Conservation (phyloP, 2,797 vertebrate species). For the Pitangus sulphuratus region DNA sequence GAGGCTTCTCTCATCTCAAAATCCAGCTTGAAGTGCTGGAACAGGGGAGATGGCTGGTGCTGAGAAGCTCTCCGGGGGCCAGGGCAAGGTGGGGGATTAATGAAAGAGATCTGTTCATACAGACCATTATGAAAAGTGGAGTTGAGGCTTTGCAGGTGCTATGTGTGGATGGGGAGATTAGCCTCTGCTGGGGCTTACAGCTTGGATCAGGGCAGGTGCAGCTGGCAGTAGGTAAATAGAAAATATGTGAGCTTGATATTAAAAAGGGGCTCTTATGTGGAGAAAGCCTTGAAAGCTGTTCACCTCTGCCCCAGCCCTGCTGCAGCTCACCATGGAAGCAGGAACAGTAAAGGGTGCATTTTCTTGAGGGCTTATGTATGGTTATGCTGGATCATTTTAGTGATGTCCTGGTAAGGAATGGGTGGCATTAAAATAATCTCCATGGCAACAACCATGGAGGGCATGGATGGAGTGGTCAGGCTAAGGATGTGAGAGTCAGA, state of each 20-base stretch:
- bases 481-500: neutral
- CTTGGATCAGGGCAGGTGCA: conserved; percentile 43
- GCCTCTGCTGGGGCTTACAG: neutral
- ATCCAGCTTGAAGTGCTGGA: conserved; percentile 18
- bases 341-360: neutral
- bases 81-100: conserved; percentile 34
- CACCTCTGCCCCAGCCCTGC: neutral
- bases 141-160: conserved; percentile 42
- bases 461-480: neutral
- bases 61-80: neutral
- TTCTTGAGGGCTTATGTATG: neutral
- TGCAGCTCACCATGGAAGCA: neutral
- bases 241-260: conserved; percentile 52
- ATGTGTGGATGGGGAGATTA: conserved; percentile 37
- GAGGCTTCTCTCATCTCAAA: conserved; percentile 38
- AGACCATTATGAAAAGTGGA: conserved; percentile 53
- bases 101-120: conserved; percentile 53
- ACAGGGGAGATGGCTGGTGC: neutral
- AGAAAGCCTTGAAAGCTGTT: neutral
- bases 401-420: neutral
- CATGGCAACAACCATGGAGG: neutral
- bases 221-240: conserved; percentile 56
- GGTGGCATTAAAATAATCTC: neutral
- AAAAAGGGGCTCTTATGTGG: conserved; percentile 6
- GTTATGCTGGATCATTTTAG: neutral